Evolutionary conservation across 2,797 vertebrate genomes (phyloP).

Genomic region (Loriculus beryllinus): DNA sequence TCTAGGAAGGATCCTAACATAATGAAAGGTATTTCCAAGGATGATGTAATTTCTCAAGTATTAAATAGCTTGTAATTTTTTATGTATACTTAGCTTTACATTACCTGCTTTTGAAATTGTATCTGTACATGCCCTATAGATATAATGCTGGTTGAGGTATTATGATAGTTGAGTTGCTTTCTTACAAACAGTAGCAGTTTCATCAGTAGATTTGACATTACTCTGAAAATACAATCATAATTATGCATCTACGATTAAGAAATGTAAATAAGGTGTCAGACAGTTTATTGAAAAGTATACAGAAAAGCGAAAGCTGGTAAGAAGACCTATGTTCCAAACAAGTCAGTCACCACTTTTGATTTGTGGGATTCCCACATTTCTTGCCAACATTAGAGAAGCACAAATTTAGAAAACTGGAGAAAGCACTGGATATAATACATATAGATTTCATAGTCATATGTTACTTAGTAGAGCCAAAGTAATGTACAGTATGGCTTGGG

Average conservation of each 20-base stretch:
- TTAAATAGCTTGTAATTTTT: neutral
- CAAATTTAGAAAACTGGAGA: neutral
- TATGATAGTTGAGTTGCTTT: neutral
- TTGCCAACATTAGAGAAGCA: neutral
- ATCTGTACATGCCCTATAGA: neutral
- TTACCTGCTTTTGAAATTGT: neutral
- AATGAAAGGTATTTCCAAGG: neutral
- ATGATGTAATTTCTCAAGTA: neutral
- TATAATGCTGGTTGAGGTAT: neutral
- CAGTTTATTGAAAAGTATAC: neutral
- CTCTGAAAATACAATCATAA: neutral
- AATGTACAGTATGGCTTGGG: neutral
- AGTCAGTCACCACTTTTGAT: neutral
- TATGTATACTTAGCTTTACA: neutral
- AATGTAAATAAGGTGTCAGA: neutral
- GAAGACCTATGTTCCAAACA: neutral
- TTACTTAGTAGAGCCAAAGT: neutral
- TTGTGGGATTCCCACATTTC: neutral
- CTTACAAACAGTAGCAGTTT: neutral
- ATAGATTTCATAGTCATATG: neutral
- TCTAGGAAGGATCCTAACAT: neutral
- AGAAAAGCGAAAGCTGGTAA: neutral
- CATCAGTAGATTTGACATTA: neutral
- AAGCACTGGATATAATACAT: neutral
- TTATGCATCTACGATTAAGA: neutral